Evolutionary conservation across 2,113 vertebrate genomes (phyloP).

Genomic region (Bagarius yarrelli): DNA sequence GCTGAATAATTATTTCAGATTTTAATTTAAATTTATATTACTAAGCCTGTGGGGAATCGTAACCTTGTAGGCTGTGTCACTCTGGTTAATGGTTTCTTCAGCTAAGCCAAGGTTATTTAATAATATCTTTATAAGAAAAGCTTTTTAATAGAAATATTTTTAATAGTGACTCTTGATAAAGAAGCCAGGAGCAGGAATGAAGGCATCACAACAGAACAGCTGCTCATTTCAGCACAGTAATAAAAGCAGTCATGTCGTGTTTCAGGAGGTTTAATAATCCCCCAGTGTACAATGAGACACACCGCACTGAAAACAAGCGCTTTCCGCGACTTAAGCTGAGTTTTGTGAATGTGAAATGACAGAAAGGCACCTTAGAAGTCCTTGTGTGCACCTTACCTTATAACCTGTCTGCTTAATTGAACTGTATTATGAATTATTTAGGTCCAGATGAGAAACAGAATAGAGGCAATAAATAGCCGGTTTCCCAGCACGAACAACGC

Average conservation of each 20-base stretch:
- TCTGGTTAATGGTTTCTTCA: background rate
- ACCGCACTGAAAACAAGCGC: background rate
- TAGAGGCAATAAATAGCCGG: slow-evolving; percentile 38
- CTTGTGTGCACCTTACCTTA: slow-evolving; percentile 31
- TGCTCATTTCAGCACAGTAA: background rate
- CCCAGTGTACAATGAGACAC: background rate
- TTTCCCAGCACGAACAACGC: slow-evolving; percentile 32
- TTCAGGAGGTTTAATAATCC: slow-evolving; percentile 21
- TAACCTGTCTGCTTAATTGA: slow-evolving; percentile 57
- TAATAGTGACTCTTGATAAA: background rate
- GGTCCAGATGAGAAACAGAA: slow-evolving; percentile 44
- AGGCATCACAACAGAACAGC: slow-evolving; percentile 21
- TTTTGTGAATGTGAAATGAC: background rate
- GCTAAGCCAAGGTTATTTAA: slow-evolving; percentile 9
- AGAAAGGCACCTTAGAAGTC: background rate
- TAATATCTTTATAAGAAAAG: background rate
- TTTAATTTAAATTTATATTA: slow-evolving; percentile 12
- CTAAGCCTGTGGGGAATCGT: background rate
- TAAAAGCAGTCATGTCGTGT: slow-evolving; percentile 26
- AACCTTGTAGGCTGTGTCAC: background rate
- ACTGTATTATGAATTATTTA: slow-evolving; percentile 55
- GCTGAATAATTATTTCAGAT: background rate
- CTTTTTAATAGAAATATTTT: background rate
- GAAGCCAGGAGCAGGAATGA: background rate
- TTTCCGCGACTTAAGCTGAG: slow-evolving; percentile 12